These are phyloP conservation scores for Phodopus roborovskii DNA, from an alignment of 2,113 vertebrate species.

Conservation along the genomic window DNA sequence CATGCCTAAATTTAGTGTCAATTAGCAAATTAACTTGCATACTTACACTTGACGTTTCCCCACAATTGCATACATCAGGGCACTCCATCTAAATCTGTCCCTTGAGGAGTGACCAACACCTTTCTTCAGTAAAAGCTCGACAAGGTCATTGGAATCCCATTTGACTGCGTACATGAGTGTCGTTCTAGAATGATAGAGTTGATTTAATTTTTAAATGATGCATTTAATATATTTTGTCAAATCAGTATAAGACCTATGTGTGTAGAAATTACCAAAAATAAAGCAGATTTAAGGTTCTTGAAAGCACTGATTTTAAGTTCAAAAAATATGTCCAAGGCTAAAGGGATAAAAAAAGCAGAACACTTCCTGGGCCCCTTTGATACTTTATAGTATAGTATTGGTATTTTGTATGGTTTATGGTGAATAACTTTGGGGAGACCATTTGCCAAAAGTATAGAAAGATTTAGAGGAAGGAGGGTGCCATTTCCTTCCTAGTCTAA, in stretches of 20 bases:
- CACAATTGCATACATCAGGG: not conserved
- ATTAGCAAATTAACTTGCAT: not conserved
- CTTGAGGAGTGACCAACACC: not conserved
- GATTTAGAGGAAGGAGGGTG: not conserved
- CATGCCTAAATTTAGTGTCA: not conserved
- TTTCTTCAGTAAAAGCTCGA: not conserved
- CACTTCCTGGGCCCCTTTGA: not conserved
- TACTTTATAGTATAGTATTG: not conserved
- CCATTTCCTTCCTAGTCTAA: not conserved
- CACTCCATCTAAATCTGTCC: not conserved
- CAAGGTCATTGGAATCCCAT: not conserved
- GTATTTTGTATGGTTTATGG: not conserved
- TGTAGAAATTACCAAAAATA: not conserved
- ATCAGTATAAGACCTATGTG: not conserved
- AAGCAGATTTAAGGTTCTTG: not conserved
- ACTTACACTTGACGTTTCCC: not conserved
- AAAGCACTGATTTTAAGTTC: not conserved
- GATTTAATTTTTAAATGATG: not conserved
- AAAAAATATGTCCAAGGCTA: not conserved
- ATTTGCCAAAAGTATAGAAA: not conserved
- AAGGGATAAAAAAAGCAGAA: not conserved
- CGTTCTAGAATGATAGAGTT: constrained; percentile 42
- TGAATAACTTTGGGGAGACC: not conserved
- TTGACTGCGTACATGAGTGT: not conserved
- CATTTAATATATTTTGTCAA: not conserved